Evolutionary conservation across 2,113 vertebrate genomes (phyloP), one percentile per base, ranked within the genome.

Genomic region (Sciurus niger): DNA sequence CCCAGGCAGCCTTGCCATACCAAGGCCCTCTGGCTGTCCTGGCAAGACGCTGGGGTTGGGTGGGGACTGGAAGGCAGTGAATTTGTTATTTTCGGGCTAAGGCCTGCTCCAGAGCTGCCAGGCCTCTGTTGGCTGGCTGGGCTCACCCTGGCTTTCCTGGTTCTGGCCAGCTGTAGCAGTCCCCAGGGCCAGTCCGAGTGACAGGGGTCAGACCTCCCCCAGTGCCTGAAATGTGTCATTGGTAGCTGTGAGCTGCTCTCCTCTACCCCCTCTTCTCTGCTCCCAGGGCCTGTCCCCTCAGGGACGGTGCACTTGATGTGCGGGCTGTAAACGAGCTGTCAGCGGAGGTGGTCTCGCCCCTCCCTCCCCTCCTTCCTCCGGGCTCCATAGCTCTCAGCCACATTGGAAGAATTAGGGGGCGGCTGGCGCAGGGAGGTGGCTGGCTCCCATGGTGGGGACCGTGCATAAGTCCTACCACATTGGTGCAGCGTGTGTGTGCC

Each of bases 391-490:
- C 79, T 97, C 86, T 96, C 32, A 70, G 95, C 93, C 97, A 98
- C 95, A 78, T 85, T 98, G 97, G 95, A 98, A 97, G 95, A 96
- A 97, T 98, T 98, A 97, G 78, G 88, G 73, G 87, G 63, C 1
- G 0, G 84, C 94, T 93, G 95, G 93, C 53, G 30, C 80, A 97
- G 93, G 89, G 89, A 88, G 74, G 95, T 60, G 92, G 76, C 89
- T 93, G 91, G 79, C 93, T 96, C 95, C 76, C 97, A 92, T 90
- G 65, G 77, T 0, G 7, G 97, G 87, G 93, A 97, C 87, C 84
- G 30, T 95, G 96, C 76, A 86, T 96, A 93, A 97, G 90, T 97
- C 84, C 89, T 93, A 97, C 94, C 97, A 97, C 84, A 96, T 95
- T 95, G 89, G 53, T 2, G 24, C 46, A 72, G 77, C 16, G n/a